Percentiles rank a stretch among this genome's conserved stretches.
phyloP scores from a whole-genome alignment of 1,140 invertebrate genomes.

The Nylanderia fulva region DNA sequence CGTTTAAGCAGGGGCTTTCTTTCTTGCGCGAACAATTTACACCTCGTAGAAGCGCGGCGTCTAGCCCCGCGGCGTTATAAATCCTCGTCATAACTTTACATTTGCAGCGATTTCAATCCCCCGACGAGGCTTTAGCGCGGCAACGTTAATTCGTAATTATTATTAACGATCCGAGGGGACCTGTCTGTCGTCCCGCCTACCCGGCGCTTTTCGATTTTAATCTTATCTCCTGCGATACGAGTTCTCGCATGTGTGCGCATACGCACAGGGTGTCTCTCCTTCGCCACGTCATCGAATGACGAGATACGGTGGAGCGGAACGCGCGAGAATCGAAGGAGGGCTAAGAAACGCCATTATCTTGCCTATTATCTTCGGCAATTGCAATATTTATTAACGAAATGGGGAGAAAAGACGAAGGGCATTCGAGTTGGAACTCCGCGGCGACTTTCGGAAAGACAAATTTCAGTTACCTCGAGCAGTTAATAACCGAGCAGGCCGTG shows the following conservation, averaged over 20 bases:
- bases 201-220: constrained; percentile 57
- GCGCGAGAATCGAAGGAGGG: constrained; percentile 43
- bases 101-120: constrained; percentile 84
- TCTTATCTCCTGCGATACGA: constrained; percentile 34
- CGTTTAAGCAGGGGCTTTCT: constrained; percentile 65
- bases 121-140: constrained; percentile 73
- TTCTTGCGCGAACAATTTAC: constrained; percentile 65
- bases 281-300: constrained; percentile 66
- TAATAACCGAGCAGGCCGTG: constrained; percentile 43
- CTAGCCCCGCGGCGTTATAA: constrained; percentile 71
- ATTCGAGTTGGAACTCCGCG: constrained; percentile 35
- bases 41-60: constrained; percentile 31
- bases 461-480: constrained; percentile 59
- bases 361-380: constrained; percentile 53
- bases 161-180: constrained; percentile 80
- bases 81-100: constrained; percentile 82
- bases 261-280: no score
- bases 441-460: constrained; percentile 68
- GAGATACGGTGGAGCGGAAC: constrained; percentile 64
- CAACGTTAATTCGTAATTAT: constrained; percentile 84
- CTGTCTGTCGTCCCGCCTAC: constrained; percentile 14
- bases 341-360: constrained; percentile 67
- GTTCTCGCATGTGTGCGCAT: not conserved
- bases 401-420: not conserved
- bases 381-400: constrained; percentile 75